Conservation (phyloP, 2,888 invertebrate species). For the Oasisia sp. region DNA sequence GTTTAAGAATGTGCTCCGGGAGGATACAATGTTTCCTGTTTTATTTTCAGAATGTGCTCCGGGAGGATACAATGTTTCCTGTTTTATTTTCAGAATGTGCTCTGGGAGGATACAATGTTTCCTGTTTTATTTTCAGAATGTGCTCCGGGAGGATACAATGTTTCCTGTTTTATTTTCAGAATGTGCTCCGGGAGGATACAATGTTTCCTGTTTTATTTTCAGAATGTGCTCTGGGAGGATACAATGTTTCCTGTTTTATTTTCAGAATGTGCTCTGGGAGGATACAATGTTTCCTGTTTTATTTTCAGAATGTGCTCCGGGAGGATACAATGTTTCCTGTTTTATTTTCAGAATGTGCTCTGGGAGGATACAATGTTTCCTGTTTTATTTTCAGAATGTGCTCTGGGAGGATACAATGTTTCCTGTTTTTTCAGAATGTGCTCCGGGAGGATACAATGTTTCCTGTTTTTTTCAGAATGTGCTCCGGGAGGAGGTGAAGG, state of each 20-base stretch:
- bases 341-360: background rate
- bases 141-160: background rate
- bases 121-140: no score
- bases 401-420: background rate
- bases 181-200: background rate
- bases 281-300: background rate
- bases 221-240: background rate
- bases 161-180: no score
- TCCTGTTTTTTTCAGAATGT: constrained; percentile 53
- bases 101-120: no score
- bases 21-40: no score
- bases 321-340: background rate
- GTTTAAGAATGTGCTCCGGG: no score
- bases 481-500: constrained; percentile 65
- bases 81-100: no score
- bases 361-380: background rate
- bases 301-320: background rate
- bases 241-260: background rate
- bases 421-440: background rate
- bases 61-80: background rate
- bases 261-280: background rate
- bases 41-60: background rate
- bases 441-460: background rate
- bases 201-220: background rate
- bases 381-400: background rate